Percentiles rank a stretch among this genome's conserved stretches.
These are phyloP conservation scores for Threskiornis aethiopicus DNA, from an alignment of 2,797 vertebrate genomes.

Conservation along the genomic window DNA sequence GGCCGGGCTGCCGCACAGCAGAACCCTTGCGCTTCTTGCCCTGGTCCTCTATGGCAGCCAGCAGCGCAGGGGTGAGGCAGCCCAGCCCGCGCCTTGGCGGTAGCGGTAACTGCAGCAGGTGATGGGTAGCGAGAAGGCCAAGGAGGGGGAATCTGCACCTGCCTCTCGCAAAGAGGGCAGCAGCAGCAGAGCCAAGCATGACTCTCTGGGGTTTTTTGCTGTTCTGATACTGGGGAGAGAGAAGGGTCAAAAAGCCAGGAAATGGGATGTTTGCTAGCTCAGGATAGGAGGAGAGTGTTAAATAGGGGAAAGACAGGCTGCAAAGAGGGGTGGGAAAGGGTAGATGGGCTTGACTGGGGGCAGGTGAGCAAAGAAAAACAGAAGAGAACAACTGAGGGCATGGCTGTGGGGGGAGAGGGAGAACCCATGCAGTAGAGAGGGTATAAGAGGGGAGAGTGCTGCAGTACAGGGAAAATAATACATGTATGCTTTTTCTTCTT, in stretches of 20 bases:
- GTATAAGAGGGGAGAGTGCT: background rate
- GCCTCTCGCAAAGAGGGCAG: background rate
- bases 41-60: background rate
- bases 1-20: background rate
- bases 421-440: background rate
- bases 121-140: background rate
- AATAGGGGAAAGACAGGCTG: background rate
- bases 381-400: background rate
- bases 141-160: background rate
- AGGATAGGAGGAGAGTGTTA: background rate
- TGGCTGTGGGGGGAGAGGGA: background rate
- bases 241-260: background rate
- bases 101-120: background rate
- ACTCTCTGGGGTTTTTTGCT: background rate
- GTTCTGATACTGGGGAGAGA: background rate
- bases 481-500: background rate
- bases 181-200: background rate
- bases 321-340: background rate
- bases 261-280: background rate
- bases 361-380: background rate
- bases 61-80: fast-evolving
- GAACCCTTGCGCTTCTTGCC: fast-evolving
- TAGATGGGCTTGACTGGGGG: background rate
- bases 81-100: background rate
- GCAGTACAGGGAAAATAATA: background rate